Conservation (phyloP, 1,140 invertebrate genomes). For the Epicauta chinensis region DNA sequence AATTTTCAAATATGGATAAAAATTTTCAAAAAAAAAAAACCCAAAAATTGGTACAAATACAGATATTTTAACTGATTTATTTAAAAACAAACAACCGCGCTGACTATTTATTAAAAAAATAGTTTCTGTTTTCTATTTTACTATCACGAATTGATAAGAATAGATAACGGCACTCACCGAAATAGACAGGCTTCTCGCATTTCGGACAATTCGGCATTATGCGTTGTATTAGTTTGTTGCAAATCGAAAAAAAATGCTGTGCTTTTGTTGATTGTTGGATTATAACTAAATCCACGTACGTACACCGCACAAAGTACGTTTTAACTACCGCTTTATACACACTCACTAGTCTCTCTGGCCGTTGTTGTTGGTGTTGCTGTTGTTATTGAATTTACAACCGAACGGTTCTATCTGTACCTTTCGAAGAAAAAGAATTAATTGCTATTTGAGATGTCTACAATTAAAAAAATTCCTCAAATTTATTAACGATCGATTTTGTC, state of each 20-base stretch:
- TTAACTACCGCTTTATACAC: not conserved
- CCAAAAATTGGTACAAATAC: not conserved
- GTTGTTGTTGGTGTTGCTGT: not conserved
- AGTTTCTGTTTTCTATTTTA: too few species aligned
- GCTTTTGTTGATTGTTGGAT: too few species aligned
- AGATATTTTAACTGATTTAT: too few species aligned
- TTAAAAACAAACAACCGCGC: not conserved
- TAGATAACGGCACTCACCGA: conserved; percentile 21
- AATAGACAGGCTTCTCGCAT: conserved; percentile 31
- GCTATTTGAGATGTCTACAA: too few species aligned
- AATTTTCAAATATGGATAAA: not conserved
- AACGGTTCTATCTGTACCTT: too few species aligned
- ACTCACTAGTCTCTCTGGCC: not conserved
- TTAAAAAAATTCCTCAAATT: too few species aligned
- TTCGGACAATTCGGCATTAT: conserved; percentile 29
- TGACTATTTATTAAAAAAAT: not conserved
- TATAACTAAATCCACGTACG: too few species aligned
- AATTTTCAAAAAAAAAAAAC: not conserved
- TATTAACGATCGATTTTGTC: too few species aligned
- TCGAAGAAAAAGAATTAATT: too few species aligned
- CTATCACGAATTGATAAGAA: too few species aligned
- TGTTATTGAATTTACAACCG: not conserved
- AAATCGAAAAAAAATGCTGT: too few species aligned
- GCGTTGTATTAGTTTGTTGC: not conserved
- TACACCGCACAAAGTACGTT: not conserved